These are phyloP conservation scores for Typhlichthys subterraneus DNA, from an alignment of 2,797 vertebrate genomes.

Conservation along the genomic window DNA sequence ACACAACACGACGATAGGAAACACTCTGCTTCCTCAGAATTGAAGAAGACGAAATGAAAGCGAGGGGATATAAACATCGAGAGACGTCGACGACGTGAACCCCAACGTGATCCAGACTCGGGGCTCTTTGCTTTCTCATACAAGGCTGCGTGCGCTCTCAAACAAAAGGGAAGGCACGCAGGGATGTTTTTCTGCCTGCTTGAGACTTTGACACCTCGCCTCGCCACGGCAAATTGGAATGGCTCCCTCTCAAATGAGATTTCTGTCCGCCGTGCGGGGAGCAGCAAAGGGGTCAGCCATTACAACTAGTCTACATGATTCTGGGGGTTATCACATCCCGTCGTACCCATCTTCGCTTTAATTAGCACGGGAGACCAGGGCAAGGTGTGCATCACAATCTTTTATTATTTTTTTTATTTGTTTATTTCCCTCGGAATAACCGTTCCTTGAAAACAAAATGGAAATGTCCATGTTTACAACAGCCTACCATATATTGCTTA, in stretches of 20 bases:
- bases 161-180: conserved; percentile 71
- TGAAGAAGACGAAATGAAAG: conserved; percentile 27
- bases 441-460: conserved; percentile 44
- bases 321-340: conserved; percentile 73
- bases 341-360: conserved; percentile 75
- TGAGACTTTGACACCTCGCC: conserved; percentile 81
- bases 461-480: conserved; percentile 44
- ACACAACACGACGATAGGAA: conserved; percentile 49
- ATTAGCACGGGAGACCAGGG: conserved; percentile 77
- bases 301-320: conserved; percentile 78
- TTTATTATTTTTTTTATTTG: conserved; percentile 9
- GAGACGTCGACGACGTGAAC: neutral
- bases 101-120: conserved; percentile 30
- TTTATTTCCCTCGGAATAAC: conserved; percentile 33
- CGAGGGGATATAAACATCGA: neutral
- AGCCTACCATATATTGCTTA: conserved; percentile 27
- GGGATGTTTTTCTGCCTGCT: conserved; percentile 75
- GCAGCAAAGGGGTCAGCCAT: conserved; percentile 73
- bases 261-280: conserved; percentile 65
- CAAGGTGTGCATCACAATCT: conserved; percentile 46
- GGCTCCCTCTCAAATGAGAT: conserved; percentile 76
- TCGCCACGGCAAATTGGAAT: conserved; percentile 72
- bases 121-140: conserved; percentile 67
- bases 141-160: conserved; percentile 68
- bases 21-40: conserved; percentile 53